A percentile compares a stretch with the other conserved stretches of the same genome.
phyloP scores from a whole-genome alignment of 2,797 vertebrate genomes.

The Microcaecilia unicolor region DNA sequence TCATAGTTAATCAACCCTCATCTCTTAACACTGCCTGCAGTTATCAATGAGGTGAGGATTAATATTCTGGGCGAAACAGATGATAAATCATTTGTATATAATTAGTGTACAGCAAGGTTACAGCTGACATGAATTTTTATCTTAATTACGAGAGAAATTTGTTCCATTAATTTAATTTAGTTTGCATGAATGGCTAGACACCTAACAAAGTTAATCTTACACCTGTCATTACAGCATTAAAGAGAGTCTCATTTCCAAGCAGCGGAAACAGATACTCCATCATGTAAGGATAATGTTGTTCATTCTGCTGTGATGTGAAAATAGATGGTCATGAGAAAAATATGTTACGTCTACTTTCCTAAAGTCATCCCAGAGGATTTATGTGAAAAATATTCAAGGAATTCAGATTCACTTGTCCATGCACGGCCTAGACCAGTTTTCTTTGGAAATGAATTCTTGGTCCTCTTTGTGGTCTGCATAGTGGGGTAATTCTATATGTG shows the following conservation, averaged over 20 bases:
- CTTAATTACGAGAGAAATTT: slow-evolving; percentile 93
- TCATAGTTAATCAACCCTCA: slow-evolving; percentile 92
- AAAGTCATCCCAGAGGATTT: slow-evolving; percentile 39
- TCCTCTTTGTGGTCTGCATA: no score
- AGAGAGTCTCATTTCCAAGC: slow-evolving; percentile 54
- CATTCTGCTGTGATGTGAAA: slow-evolving; percentile 52
- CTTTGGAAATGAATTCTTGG: slow-evolving; percentile 18
- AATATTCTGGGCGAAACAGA: slow-evolving; percentile 78
- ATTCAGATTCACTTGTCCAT: slow-evolving; percentile 8
- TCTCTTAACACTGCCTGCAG: slow-evolving; percentile 85
- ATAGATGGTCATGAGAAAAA: slow-evolving; percentile 50
- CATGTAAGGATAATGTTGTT: slow-evolving; percentile 49
- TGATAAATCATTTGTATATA: slow-evolving; percentile 92
- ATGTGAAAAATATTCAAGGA: slow-evolving; percentile 20
- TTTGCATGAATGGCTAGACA: slow-evolving; percentile 79
- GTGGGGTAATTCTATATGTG: no score
- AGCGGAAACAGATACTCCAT: slow-evolving; percentile 32
- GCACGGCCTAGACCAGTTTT: slow-evolving; percentile 17
- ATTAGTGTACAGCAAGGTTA: slow-evolving; percentile 92
- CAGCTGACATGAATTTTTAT: slow-evolving; percentile 89
- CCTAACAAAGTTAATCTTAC: slow-evolving; percentile 97
- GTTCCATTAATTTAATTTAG: slow-evolving; percentile 98
- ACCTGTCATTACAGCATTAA: slow-evolving; percentile 81
- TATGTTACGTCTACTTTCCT: slow-evolving; percentile 33
- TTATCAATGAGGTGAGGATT: slow-evolving; percentile 80